Percentiles rank a stretch among this genome's conserved stretches.
Evolutionary conservation across 2,113 vertebrate genomes (phyloP).

Genomic region (Heptranchias perlo): DNA sequence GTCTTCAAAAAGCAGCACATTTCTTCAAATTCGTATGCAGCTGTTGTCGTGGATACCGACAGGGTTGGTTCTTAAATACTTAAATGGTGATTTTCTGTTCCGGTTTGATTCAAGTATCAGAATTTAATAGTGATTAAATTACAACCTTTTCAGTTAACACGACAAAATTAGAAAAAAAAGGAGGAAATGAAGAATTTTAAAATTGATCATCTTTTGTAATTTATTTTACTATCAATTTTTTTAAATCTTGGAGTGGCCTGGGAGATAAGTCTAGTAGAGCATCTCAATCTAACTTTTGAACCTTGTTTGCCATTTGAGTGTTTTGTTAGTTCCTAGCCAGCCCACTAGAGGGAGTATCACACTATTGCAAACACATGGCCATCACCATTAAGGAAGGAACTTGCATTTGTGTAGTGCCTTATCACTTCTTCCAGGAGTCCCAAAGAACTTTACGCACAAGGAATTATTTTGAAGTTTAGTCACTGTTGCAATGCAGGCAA

Average conservation of each 20-base stretch:
- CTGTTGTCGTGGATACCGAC: neutral
- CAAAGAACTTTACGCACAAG: neutral
- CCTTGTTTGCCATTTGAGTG: neutral
- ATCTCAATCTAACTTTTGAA: neutral
- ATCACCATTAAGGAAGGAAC: neutral
- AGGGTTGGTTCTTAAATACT: neutral
- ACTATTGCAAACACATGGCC: neutral
- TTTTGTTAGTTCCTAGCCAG: neutral
- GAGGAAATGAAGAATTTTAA: neutral
- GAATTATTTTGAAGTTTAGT: neutral
- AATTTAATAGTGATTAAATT: neutral
- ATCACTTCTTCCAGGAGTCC: neutral
- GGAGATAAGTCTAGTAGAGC: neutral
- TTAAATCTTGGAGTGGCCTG: neutral
- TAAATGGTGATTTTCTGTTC: neutral
- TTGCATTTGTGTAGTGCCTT: neutral
- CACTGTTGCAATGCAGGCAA: neutral
- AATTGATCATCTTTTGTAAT: neutral
- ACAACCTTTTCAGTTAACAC: neutral
- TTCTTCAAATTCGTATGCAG: constrained; percentile 27
- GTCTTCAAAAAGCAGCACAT: constrained; percentile 38
- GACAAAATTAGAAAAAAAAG: neutral
- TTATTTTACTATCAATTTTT: neutral
- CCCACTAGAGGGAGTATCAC: constrained; percentile 17
- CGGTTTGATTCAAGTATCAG: neutral